A percentile compares a stretch with the other conserved stretches of the same genome.
Conservation (phyloP, 2,888 invertebrate species). For the Ichneumoninae sp. region DNA sequence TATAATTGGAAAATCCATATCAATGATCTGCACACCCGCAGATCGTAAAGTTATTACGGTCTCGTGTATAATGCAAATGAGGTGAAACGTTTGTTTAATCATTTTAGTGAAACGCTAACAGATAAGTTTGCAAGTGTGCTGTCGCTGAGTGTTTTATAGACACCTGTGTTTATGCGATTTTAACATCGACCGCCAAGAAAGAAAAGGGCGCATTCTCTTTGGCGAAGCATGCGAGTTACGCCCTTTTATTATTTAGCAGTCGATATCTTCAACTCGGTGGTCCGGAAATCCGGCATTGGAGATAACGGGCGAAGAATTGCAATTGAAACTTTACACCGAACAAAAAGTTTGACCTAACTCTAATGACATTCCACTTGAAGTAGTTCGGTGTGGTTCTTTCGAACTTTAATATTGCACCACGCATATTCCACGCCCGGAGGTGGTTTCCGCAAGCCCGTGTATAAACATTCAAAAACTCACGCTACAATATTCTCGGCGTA, state of each 20-base stretch:
- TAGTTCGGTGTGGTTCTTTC: constrained; percentile 22
- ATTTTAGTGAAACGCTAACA: constrained; percentile 29
- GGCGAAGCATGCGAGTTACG: not conserved
- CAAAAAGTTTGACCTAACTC: not conserved
- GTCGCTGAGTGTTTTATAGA: not conserved
- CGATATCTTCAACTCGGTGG: not conserved
- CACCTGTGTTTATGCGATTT: not conserved
- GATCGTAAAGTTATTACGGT: constrained; percentile 31
- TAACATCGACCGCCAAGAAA: not conserved
- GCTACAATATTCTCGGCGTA: constrained; percentile 28
- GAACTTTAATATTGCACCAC: constrained; percentile 33
- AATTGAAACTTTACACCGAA: constrained; percentile 30
- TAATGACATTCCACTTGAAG: constrained; percentile 19
- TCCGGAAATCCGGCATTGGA: not conserved
- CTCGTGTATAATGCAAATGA: constrained; percentile 47
- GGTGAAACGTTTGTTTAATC: constrained; percentile 25
- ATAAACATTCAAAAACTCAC: constrained; percentile 15
- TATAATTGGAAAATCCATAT: constrained; percentile 49
- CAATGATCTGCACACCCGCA: constrained; percentile 24
- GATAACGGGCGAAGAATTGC: constrained; percentile 23
- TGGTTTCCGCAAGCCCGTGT: not conserved
- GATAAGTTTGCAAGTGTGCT: not conserved
- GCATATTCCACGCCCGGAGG: not conserved
- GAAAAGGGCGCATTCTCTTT: not conserved
- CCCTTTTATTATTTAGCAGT: not conserved